These are phyloP conservation scores for Eretmocerus hayati DNA, from an alignment of 2,888 invertebrate genomes.

Conservation along the genomic window DNA sequence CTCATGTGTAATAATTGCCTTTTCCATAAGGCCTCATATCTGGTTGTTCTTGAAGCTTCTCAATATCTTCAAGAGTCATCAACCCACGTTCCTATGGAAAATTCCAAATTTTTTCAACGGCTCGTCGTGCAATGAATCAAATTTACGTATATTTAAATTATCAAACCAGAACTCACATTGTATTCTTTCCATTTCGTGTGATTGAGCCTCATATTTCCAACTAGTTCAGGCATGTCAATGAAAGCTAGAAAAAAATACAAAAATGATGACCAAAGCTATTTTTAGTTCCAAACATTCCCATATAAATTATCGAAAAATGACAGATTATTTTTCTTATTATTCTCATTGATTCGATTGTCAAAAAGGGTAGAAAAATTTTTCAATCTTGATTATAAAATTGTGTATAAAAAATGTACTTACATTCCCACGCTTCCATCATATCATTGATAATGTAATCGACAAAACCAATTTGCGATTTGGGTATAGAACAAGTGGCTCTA, in stretches of 20 bases:
- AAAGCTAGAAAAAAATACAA: slow-evolving; percentile 52
- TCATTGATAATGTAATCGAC: slow-evolving; percentile 96
- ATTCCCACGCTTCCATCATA: slow-evolving; percentile 97
- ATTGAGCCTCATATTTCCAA: slow-evolving; percentile 75
- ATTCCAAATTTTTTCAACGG: slow-evolving; percentile 1
- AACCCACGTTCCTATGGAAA: slow-evolving; percentile 57
- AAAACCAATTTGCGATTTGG: slow-evolving; percentile 95
- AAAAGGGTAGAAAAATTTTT: not conserved
- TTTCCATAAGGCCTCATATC: slow-evolving; percentile 31
- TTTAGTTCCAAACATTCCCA: too few relatives aligned
- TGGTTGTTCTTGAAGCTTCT: slow-evolving; percentile 43
- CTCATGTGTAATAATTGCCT: too few relatives aligned
- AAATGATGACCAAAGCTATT: too few relatives aligned
- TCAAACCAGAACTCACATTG: slow-evolving; percentile 15
- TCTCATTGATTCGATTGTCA: too few relatives aligned
- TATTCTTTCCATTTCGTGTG: slow-evolving; percentile 86
- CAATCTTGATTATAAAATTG: not conserved
- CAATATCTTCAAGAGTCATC: slow-evolving; percentile 64
- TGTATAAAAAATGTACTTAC: slow-evolving; percentile 50
- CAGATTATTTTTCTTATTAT: too few relatives aligned
- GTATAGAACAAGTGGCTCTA: slow-evolving; percentile 87
- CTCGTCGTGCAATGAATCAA: not conserved
- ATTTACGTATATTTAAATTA: not conserved
- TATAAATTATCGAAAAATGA: too few relatives aligned
- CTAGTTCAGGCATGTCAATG: slow-evolving; percentile 86